A percentile compares a stretch with the other conserved stretches of the same genome.
Evolutionary conservation across 1,140 invertebrate genomes (phyloP).

Genomic region (Leptinotarsa undecemlineata): DNA sequence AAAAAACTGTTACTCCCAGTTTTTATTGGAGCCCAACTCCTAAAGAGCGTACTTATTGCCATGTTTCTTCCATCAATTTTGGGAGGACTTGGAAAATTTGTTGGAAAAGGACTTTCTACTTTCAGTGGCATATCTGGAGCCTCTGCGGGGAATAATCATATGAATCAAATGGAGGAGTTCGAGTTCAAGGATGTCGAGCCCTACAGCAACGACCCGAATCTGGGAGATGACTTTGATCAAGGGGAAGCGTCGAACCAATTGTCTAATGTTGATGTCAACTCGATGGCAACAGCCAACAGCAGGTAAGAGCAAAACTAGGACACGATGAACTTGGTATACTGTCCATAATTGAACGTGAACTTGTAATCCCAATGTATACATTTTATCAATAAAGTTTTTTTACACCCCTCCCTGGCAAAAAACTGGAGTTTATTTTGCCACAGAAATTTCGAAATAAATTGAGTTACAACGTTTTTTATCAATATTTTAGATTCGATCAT

Average conservation of each 20-base stretch:
- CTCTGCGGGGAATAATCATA: conserved; percentile 50
- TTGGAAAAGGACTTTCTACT: conserved; percentile 70
- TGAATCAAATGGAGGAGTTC: conserved; percentile 63
- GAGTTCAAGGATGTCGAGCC: conserved; percentile 66
- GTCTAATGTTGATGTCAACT: background rate
- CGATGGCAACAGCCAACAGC: conserved; percentile 5
- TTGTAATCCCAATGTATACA: no score
- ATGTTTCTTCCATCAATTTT: conserved; percentile 81
- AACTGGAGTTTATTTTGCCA: no score
- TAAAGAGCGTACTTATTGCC: conserved; percentile 78
- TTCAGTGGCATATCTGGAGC: conserved; percentile 59
- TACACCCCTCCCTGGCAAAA: no score
- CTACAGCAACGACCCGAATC: conserved; percentile 45
- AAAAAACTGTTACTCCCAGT: conserved; percentile 80
- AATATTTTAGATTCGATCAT: no score
- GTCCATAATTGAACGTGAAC: no score
- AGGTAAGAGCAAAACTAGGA: conserved; percentile 1
- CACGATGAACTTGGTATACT: no score
- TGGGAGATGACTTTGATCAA: conserved; percentile 31
- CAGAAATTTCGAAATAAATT: no score
- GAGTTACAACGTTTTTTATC: no score
- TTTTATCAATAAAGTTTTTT: no score
- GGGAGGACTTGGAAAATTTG: conserved; percentile 77
- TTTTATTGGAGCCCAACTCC: conserved; percentile 74
- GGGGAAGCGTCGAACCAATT: conserved; percentile 19